phyloP scores from a whole-genome alignment of 2,888 invertebrate genomes.

The Eurois occulta region DNA sequence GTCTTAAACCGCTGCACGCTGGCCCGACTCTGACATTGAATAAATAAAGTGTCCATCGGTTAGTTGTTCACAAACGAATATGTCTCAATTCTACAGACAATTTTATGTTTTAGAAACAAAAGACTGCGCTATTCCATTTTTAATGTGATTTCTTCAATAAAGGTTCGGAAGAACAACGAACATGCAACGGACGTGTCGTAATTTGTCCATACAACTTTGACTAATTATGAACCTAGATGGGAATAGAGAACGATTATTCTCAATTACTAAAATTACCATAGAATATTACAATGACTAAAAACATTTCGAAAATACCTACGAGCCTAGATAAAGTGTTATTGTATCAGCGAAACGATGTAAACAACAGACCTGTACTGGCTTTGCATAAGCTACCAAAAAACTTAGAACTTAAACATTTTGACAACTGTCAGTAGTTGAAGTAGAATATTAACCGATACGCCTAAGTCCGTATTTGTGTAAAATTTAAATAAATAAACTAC shows the following conservation, averaged over 20 bases:
- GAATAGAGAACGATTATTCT: neutral
- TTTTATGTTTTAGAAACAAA: conserved; percentile 3
- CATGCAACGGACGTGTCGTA: neutral
- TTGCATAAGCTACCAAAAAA: neutral
- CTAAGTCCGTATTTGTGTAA: neutral
- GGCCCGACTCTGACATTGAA: neutral
- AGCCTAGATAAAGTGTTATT: too few relatives aligned
- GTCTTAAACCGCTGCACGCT: neutral
- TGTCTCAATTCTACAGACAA: neutral
- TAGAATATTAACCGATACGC: neutral
- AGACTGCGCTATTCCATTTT: neutral
- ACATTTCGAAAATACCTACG: neutral
- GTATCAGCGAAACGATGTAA: neutral
- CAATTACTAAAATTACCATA: neutral
- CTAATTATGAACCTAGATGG: neutral
- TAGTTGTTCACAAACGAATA: neutral
- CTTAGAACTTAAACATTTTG: neutral
- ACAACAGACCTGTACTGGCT: neutral
- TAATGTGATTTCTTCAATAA: neutral
- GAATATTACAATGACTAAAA: neutral
- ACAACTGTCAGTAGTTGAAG: too few relatives aligned
- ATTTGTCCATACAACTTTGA: neutral
- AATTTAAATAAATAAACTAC: neutral
- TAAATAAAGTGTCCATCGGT: conserved; percentile 17
- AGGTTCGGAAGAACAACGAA: neutral